A percentile compares a stretch with the other conserved stretches of the same genome.
These are phyloP conservation scores for Medauroidea extradentata DNA, from an alignment of 1,140 invertebrate species.

Conservation along the genomic window DNA sequence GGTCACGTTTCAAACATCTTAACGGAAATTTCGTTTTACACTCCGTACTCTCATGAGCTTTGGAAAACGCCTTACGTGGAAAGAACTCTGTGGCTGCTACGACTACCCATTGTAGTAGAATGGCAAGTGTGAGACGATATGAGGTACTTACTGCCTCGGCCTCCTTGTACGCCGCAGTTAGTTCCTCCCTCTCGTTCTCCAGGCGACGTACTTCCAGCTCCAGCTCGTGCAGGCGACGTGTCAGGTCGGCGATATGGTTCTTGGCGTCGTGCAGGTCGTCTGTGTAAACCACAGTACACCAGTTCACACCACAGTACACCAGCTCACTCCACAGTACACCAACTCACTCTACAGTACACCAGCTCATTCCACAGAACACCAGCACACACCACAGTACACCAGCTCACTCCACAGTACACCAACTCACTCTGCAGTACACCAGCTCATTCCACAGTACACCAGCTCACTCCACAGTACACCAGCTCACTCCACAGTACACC, in stretches of 20 bases:
- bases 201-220: conserved; percentile 92
- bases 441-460: not conserved
- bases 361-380: too few species aligned
- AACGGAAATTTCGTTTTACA: too few species aligned
- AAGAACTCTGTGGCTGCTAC: too few species aligned
- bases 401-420: not conserved
- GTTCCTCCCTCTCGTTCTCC: conserved; percentile 95
- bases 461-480: not conserved
- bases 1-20: too few species aligned
- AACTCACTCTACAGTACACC: too few species aligned
- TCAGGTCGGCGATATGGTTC: conserved; percentile 83
- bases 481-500: not conserved
- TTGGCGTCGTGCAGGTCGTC: conserved; percentile 91
- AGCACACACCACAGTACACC: not conserved
- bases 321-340: too few species aligned
- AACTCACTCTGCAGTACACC: not conserved
- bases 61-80: too few species aligned
- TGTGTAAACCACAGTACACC: conserved; percentile 38
- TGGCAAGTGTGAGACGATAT: too few species aligned
- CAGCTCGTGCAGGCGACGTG: conserved; percentile 89
- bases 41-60: too few species aligned
- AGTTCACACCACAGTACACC: not conserved
- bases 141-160: conserved; percentile 80
- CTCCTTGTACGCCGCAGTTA: conserved; percentile 93
- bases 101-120: too few species aligned